These are phyloP conservation scores for Parauchenoglanis ngamensis DNA, from an alignment of 2,797 vertebrate genomes.

Conservation along the genomic window DNA sequence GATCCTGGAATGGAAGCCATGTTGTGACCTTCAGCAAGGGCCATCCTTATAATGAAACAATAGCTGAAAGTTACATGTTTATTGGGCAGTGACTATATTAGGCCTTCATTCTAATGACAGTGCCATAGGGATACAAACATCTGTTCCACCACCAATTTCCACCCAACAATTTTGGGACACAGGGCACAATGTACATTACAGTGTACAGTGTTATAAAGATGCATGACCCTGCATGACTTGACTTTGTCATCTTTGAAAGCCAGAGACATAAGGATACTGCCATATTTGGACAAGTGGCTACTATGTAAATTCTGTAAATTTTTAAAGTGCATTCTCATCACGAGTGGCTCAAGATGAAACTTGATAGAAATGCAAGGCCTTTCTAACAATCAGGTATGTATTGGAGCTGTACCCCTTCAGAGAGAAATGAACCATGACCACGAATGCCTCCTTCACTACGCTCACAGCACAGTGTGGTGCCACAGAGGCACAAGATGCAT, in stretches of 20 bases:
- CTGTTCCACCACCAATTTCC: too few relatives aligned
- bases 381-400: background rate
- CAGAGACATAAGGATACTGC: background rate
- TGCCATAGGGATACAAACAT: too few relatives aligned
- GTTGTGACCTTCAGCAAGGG: background rate
- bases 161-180: too few relatives aligned
- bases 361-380: background rate
- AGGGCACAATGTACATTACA: too few relatives aligned
- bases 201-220: background rate
- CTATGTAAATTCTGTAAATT: background rate
- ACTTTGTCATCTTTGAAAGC: background rate
- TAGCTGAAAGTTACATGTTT: background rate
- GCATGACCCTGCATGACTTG: background rate
- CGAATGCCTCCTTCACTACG: background rate
- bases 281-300: background rate
- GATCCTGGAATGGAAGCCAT: background rate
- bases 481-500: background rate
- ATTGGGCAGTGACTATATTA: background rate
- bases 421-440: background rate
- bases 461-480: background rate
- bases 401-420: background rate
- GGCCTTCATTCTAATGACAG: background rate
- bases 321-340: background rate
- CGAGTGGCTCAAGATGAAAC: background rate
- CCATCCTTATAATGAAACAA: background rate